Base-by-base conservation (phyloP, 2,888 invertebrate species). In the Eupithecia subumbrata region DNA sequence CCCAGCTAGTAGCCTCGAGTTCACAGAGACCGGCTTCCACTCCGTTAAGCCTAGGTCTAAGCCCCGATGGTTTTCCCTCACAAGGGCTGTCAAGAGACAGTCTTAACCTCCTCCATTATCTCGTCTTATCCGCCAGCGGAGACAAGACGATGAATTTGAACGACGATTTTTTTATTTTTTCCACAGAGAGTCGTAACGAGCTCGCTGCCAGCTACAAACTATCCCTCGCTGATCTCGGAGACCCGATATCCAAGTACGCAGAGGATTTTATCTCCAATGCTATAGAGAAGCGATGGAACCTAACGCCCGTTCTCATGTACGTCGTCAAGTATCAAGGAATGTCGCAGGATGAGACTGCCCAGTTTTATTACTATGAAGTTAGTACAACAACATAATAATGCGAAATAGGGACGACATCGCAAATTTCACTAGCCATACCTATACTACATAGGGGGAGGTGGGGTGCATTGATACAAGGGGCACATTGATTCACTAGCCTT, bases 331-430 rank as follows among this genome's bases (percentile, higher is more conserved):
- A 91, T 77, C 82, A 83, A 76, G 90, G 88, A 5, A 82, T 81
- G 1, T 86, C 90, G 0, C 85, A 85, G 22, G 88, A 92, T 75
- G 92, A 93, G 71, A 82, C 86, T 16, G 85, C 91, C 0, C 87
- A 89, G 73, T 90, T 88, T 80, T 92, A 90, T 79, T 93, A 93
- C 79, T 93, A 87, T 84, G 94, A 94, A 88, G 94, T 92, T 30
- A 63, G 48, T n/a, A n/a, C n/a, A n/a, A n/a, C n/a, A n/a, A n/a
- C n/a, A n/a, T n/a, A n/a, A n/a, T n/a, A n/a, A n/a, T n/a, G n/a
- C n/a, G n/a, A n/a, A n/a, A n/a, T n/a, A n/a, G n/a, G n/a, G n/a
- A n/a, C n/a, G n/a, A n/a, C n/a, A n/a, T n/a, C n/a, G n/a, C n/a
- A n/a, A n/a, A n/a, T n/a, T n/a, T n/a, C n/a, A n/a, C n/a, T n/a